Percentiles rank a stretch among this genome's conserved stretches.
phyloP scores from a whole-genome alignment of 2,888 invertebrate genomes.

The Epiblema foenella region DNA sequence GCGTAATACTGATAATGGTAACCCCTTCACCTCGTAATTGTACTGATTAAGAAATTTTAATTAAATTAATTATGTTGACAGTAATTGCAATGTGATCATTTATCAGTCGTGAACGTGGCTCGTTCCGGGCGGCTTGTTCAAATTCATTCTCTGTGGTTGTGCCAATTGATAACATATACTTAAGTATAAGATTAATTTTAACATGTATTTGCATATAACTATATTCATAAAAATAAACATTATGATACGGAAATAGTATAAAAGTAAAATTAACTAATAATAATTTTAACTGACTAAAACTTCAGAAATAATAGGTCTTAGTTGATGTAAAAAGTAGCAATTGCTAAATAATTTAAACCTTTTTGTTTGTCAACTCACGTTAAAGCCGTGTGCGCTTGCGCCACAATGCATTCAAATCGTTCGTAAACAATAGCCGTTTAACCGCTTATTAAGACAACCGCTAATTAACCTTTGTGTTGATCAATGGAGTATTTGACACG shows the following conservation, averaged over 20 bases:
- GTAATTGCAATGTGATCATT: not conserved
- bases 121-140: slow-evolving; percentile 7
- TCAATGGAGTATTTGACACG: not conserved
- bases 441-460: slow-evolving; percentile 56
- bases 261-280: no score
- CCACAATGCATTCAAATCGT: slow-evolving; percentile 39
- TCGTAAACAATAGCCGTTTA: slow-evolving; percentile 47
- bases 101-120: slow-evolving; percentile 22
- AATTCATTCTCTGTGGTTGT: not conserved
- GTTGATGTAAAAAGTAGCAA: not conserved
- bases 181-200: no score
- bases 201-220: no score
- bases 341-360: slow-evolving; percentile 6
- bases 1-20: slow-evolving; percentile 4
- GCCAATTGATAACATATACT: no score
- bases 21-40: slow-evolving; percentile 11
- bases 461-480: slow-evolving; percentile 54
- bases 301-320: no score
- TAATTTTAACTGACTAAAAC: no score
- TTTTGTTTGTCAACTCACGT: slow-evolving; percentile 49
- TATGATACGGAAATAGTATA: no score
- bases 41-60: slow-evolving; percentile 3
- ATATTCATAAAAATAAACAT: no score
- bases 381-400: slow-evolving; percentile 53
- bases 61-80: slow-evolving; percentile 26